Percentiles rank a stretch among this genome's conserved stretches.
Evolutionary conservation across 2,113 vertebrate species (phyloP).

Genomic region (Ivindomyrus marchei): DNA sequence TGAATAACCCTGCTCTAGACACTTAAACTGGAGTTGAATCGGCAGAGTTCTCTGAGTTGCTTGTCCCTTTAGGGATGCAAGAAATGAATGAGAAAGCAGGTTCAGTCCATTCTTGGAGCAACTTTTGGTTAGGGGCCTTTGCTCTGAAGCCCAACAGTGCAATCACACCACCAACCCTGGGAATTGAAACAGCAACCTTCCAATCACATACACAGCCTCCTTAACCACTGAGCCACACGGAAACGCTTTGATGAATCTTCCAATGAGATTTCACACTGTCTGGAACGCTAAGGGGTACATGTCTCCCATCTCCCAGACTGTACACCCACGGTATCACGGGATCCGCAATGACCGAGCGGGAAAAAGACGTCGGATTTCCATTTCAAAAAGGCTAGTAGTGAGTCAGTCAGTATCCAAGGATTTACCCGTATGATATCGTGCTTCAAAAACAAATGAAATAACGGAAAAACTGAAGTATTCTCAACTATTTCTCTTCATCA

Average conservation of each 20-base stretch:
- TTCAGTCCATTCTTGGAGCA: not conserved
- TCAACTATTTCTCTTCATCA: not conserved
- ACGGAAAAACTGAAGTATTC: not conserved
- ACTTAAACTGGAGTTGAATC: not conserved
- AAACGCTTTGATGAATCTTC: not conserved
- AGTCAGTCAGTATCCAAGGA: constrained; percentile 5
- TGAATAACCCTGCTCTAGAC: not conserved
- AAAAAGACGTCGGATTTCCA: not conserved
- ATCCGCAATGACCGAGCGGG: not conserved
- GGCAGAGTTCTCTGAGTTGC: not conserved
- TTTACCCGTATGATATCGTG: not conserved
- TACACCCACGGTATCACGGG: not conserved
- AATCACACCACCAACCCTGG: not conserved
- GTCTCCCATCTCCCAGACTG: not conserved
- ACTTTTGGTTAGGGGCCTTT: not conserved
- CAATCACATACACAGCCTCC: not conserved
- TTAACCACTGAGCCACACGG: not conserved
- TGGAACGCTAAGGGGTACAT: not conserved
- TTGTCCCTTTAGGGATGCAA: not conserved
- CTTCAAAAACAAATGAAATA: not conserved
- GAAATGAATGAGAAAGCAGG: not conserved
- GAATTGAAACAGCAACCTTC: not conserved
- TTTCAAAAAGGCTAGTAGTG: not conserved
- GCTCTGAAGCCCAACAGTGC: not conserved
- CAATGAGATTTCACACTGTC: not conserved